Evolutionary conservation across 1,140 invertebrate species (phyloP).

Genomic region (Lerema accius): DNA sequence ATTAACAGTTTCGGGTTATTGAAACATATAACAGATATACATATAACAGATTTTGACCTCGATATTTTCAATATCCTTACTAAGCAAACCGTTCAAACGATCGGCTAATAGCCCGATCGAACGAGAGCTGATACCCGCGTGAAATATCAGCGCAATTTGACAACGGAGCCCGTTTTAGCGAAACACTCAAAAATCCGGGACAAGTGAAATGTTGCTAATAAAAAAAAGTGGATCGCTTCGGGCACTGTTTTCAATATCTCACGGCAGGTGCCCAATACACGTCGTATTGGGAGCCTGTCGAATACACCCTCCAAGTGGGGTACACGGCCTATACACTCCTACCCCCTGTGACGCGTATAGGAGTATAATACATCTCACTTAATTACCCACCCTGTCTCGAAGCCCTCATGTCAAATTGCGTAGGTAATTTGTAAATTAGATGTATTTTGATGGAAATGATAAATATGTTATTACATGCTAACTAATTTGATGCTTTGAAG

Average conservation of each 20-base stretch:
- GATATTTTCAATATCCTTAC: background rate
- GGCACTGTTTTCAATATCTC: slow-evolving; percentile 68
- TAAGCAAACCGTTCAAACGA: background rate
- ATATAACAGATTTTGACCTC: background rate
- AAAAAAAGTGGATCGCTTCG: slow-evolving; percentile 61
- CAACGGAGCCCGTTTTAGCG: slow-evolving; percentile 41
- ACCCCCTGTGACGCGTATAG: background rate
- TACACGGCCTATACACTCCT: too few species aligned
- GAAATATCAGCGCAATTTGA: slow-evolving; percentile 66
- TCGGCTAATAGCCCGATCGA: background rate
- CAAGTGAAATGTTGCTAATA: slow-evolving; percentile 69
- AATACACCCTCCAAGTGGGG: slow-evolving; percentile 5
- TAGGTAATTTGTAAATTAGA: slow-evolving; percentile 1
- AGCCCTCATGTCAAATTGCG: slow-evolving; percentile 5
- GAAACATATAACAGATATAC: too few species aligned
- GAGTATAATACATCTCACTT: slow-evolving; percentile 4
- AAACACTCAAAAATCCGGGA: slow-evolving; percentile 60
- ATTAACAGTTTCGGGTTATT: too few species aligned
- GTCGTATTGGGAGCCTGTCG: background rate
- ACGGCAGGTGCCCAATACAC: slow-evolving; percentile 34
- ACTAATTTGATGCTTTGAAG: background rate
- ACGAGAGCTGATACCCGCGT: slow-evolving; percentile 13
- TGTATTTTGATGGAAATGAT: background rate
- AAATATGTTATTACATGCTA: background rate
- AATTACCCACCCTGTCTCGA: slow-evolving; percentile 1